A percentile compares a stretch with the other conserved stretches of the same genome.
These are phyloP conservation scores for Noctuana brunneofusca DNA, from an alignment of 2,888 invertebrate species.

Conservation along the genomic window DNA sequence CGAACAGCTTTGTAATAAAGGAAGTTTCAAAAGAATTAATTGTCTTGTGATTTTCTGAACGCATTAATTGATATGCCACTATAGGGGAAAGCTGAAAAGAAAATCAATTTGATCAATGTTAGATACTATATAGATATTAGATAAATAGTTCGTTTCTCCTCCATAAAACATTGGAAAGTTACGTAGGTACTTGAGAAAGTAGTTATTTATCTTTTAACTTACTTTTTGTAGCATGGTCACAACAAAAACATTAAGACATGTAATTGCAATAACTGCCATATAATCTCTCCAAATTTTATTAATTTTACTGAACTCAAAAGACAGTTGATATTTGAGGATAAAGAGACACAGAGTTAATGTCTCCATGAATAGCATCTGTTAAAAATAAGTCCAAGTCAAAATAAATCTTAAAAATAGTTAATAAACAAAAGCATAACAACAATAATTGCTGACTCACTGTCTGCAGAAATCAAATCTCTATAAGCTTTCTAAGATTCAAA, in stretches of 20 bases:
- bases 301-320: background rate
- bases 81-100: constrained; percentile 11
- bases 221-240: constrained; percentile 18
- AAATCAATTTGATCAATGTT: no score
- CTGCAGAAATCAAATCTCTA: no score
- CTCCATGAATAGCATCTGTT: background rate
- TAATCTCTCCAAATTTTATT: constrained; percentile 14
- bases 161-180: no score
- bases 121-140: no score
- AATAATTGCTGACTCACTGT: no score
- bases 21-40: constrained; percentile 5
- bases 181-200: background rate
- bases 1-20: background rate
- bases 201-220: background rate
- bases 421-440: no score
- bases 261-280: constrained; percentile 13
- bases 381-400: background rate
- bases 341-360: background rate
- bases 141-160: no score
- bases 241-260: constrained; percentile 8
- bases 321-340: constrained; percentile 14
- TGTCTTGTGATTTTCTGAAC: constrained; percentile 20
- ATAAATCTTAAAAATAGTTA: no score
- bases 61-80: constrained; percentile 5
- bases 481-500: no score